Conservation (phyloP, 2,888 invertebrate species). For the Rhamnusium bicolor region DNA sequence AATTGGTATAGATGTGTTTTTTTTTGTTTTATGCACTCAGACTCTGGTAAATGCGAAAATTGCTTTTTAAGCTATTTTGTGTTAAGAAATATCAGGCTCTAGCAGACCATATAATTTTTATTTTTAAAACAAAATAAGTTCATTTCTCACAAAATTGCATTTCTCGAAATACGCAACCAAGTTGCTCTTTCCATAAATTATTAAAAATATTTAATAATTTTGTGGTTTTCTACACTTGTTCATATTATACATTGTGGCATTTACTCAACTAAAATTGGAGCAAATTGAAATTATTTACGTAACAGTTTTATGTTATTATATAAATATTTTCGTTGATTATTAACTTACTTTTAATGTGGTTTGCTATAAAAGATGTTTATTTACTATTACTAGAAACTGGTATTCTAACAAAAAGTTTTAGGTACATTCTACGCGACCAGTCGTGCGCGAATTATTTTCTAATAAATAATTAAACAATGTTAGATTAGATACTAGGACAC, state of each 20-base stretch:
- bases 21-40: too few relatives aligned
- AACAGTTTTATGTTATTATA: not conserved
- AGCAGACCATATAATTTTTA: too few relatives aligned
- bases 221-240: not conserved
- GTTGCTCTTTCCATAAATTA: not conserved
- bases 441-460: not conserved
- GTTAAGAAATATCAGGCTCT: too few relatives aligned
- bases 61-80: too few relatives aligned
- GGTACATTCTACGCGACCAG: not conserved
- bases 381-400: not conserved
- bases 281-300: not conserved
- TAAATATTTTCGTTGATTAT: not conserved
- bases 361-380: not conserved
- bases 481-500: not conserved
- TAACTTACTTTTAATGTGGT: not conserved
- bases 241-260: not conserved
- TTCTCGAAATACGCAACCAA: not conserved
- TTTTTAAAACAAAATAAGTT: not conserved
- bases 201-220: not conserved
- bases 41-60: too few relatives aligned
- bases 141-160: not conserved
- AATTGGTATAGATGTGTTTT: too few relatives aligned
- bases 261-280: not conserved
- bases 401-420: not conserved
- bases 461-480: not conserved